These are phyloP conservation scores for Gymnarchus niloticus DNA, from an alignment of 2,113 vertebrate genomes.

Conservation along the genomic window DNA sequence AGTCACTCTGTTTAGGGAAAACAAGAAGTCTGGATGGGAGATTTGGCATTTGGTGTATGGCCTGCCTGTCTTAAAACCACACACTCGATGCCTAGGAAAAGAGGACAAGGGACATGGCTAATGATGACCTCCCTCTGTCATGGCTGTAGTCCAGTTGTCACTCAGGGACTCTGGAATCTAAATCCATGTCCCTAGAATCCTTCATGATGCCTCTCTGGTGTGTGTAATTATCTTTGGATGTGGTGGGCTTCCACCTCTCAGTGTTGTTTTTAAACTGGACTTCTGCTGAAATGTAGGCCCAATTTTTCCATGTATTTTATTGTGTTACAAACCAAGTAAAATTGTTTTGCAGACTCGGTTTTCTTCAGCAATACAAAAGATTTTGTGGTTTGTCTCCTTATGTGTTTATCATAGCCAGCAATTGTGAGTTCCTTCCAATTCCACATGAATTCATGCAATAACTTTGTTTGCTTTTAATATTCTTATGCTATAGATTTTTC, in stretches of 20 bases:
- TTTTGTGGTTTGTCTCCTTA: no score
- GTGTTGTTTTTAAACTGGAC: background rate
- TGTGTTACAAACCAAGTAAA: background rate
- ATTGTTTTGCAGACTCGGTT: background rate
- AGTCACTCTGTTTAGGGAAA: background rate
- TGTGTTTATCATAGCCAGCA: no score
- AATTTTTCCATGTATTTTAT: background rate
- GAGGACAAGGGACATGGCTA: background rate
- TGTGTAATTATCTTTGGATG: background rate
- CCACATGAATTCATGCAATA: background rate
- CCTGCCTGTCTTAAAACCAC: background rate
- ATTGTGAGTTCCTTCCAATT: background rate
- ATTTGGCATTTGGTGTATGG: background rate
- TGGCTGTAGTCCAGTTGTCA: background rate
- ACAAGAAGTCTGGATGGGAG: background rate
- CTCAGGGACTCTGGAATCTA: background rate
- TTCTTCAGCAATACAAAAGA: background rate
- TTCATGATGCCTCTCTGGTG: background rate
- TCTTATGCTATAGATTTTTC: no score
- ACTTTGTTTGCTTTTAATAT: background rate
- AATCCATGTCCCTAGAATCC: background rate
- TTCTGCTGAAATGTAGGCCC: no score
- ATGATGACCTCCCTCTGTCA: background rate
- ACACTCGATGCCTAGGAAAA: background rate
- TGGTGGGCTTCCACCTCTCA: background rate